These are phyloP conservation scores for Drosophila seguyi DNA, from an alignment of 1,140 invertebrate species.

Conservation along the genomic window DNA sequence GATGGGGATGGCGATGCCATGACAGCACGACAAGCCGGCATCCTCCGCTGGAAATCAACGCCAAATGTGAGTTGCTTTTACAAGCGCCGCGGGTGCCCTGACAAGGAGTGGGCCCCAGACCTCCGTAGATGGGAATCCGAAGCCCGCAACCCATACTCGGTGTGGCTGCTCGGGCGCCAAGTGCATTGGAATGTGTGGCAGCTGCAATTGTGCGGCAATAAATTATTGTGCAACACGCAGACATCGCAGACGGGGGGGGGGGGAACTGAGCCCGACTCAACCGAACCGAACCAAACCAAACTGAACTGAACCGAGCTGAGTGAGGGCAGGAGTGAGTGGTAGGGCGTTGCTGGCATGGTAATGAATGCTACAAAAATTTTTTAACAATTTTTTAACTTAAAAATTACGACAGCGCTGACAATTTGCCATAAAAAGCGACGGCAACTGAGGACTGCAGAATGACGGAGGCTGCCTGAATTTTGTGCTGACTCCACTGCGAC, in stretches of 20 bases:
- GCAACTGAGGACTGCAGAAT: conserved; percentile 25
- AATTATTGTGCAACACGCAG: conserved; percentile 82
- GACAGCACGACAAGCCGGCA: conserved; percentile 49
- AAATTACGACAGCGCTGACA: conserved; percentile 80
- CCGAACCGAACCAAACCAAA: background rate
- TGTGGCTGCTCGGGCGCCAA: conserved; percentile 63
- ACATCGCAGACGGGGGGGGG: conserved; percentile 47
- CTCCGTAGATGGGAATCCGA: conserved; percentile 14
- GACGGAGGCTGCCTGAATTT: conserved; percentile 48
- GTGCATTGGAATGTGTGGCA: conserved; percentile 82
- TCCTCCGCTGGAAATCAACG: conserved; percentile 55
- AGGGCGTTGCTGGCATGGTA: conserved; percentile 56
- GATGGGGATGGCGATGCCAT: conserved; percentile 26
- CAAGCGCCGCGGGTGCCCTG: conserved; percentile 68
- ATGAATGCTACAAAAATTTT: conserved; percentile 81
- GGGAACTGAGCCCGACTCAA: conserved; percentile 14
- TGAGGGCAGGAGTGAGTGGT: conserved; percentile 51
- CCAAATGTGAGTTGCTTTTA: conserved; percentile 67
- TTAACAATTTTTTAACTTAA: conserved; percentile 82
- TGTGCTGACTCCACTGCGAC: conserved; percentile 56
- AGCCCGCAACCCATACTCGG: conserved; percentile 14
- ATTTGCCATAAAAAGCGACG: conserved; percentile 72
- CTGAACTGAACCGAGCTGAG: conserved; percentile 8
- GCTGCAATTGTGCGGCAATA: conserved; percentile 82
- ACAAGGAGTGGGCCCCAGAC: conserved; percentile 18